Percentiles rank a stretch among this genome's conserved stretches.
phyloP scores from a whole-genome alignment of 2,888 invertebrate species.

The Azorinus chamasolen region DNA sequence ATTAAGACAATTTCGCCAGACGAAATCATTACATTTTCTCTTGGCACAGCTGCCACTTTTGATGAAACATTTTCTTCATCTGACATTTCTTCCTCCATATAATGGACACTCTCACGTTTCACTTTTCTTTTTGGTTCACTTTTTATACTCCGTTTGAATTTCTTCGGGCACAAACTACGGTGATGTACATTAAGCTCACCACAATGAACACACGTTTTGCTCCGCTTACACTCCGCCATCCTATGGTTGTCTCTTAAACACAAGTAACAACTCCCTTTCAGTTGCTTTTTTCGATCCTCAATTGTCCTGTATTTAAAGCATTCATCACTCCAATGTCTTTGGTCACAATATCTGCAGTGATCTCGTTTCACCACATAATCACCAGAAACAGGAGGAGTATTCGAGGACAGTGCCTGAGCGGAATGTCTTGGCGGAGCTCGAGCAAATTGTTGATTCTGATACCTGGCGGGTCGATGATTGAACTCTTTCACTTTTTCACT shows the following conservation, averaged over 20 bases:
- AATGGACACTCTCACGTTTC: constrained; percentile 9
- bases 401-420: no score
- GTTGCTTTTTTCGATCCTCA: constrained; percentile 11
- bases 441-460: no score
- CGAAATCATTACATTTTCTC: neutral
- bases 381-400: no score
- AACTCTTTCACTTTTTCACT: no score
- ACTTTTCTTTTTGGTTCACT: no score
- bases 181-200: constrained; percentile 27
- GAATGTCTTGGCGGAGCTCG: no score
- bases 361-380: no score
- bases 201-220: constrained; percentile 34
- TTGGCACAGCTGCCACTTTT: no score
- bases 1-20: neutral
- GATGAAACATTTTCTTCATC: no score
- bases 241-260: constrained; percentile 30
- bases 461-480: no score
- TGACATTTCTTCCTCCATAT: no score
- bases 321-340: constrained; percentile 34
- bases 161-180: constrained; percentile 38
- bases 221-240: constrained; percentile 22
- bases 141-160: constrained; percentile 10
- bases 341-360: constrained; percentile 38
- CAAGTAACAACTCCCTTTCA: constrained; percentile 23
- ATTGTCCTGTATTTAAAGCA: constrained; percentile 29